Conservation (phyloP, 2,113 vertebrate species). For the Muntiacus reevesi region DNA sequence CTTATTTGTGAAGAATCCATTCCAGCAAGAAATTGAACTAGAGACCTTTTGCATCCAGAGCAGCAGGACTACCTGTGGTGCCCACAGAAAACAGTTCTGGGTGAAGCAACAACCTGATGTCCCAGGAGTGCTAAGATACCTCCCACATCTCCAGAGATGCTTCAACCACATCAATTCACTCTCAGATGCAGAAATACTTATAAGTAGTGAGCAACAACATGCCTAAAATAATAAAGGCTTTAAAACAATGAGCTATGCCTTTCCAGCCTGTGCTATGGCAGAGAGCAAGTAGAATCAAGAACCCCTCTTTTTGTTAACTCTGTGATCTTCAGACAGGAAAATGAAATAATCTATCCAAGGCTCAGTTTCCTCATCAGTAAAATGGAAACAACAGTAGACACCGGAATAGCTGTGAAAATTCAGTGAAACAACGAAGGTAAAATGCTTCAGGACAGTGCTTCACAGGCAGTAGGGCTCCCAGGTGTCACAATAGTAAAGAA, state of each 20-base stretch:
- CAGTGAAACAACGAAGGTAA: neutral
- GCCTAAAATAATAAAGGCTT: neutral
- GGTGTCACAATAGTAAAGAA: neutral
- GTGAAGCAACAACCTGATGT: neutral
- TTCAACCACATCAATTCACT: neutral
- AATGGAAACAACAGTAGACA: neutral
- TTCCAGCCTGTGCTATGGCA: neutral
- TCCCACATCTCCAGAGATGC: neutral
- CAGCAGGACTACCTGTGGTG: slow-evolving; percentile 55
- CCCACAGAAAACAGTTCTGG: neutral
- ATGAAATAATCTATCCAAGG: neutral
- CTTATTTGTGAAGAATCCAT: slow-evolving; percentile 77
- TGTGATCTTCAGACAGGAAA: neutral
- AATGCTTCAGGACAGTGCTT: neutral
- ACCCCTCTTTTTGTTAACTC: neutral
- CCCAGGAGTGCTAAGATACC: neutral
- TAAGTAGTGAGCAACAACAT: neutral
- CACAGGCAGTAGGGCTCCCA: neutral
- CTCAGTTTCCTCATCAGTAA: neutral
- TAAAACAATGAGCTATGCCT: neutral
- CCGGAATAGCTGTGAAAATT: neutral
- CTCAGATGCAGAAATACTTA: neutral
- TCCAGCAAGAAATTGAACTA: slow-evolving; percentile 78
- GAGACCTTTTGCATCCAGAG: slow-evolving; percentile 67
- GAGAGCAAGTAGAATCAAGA: neutral